phyloP scores from a whole-genome alignment of 2,113 vertebrate species.

The Capreolus pygargus region DNA sequence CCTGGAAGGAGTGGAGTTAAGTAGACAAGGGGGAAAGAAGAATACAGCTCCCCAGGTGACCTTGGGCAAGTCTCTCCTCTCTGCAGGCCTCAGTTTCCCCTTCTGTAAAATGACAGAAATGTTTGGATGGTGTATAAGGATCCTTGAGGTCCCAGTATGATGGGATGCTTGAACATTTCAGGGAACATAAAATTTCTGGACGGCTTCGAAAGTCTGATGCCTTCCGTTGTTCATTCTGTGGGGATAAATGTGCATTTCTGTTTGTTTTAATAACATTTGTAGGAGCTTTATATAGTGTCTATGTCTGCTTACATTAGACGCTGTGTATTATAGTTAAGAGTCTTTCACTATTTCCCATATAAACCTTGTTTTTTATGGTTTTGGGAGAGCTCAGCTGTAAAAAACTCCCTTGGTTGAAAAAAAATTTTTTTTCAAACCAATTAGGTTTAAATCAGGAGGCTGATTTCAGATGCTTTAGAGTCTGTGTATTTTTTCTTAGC shows the following conservation, averaged over 20 bases:
- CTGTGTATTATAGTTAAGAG: conserved; percentile 43
- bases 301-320: conserved; percentile 54
- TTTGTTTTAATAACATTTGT: conserved; percentile 56
- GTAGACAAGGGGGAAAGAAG: neutral
- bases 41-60: accelerated
- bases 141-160: neutral
- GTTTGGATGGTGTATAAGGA: neutral
- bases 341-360: conserved; percentile 64
- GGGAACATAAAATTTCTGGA: neutral
- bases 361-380: conserved; percentile 65
- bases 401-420: conserved; percentile 63
- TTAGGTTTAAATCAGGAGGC: conserved; percentile 61
- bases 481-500: conserved; percentile 42
- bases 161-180: neutral
- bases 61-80: neutral
- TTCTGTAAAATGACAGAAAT: neutral
- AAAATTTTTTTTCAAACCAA: conserved; percentile 57
- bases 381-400: conserved; percentile 49
- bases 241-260: conserved; percentile 73
- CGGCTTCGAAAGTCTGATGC: neutral
- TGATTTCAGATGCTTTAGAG: conserved; percentile 58
- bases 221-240: conserved; percentile 48
- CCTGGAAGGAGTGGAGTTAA: neutral
- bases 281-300: conserved; percentile 42
- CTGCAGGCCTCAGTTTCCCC: neutral